Evolutionary conservation across 2,888 invertebrate species (phyloP), one percentile per base, ranked within the genome.

Genomic region (Dilophus febrilis): DNA sequence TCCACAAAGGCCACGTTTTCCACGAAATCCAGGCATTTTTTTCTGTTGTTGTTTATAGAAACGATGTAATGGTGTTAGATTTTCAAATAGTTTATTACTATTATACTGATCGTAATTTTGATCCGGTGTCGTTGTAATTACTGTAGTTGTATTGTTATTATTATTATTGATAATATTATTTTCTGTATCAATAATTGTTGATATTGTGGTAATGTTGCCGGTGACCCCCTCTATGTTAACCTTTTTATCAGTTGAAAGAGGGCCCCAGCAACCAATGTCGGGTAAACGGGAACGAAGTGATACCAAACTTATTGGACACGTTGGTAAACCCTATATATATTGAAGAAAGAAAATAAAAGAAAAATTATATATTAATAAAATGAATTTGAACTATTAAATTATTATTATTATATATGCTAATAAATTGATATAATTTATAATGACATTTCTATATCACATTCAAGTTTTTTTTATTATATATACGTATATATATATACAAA

Each of bases 1-100:
- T 53, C 85, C 84, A 70, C 86, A 86, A 70, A 72, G 71, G 42
- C 57, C 62, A 54, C 74, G 68, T 52, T 72, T 68, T 45, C 77
- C 62, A 11, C 62, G 51, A 45, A 62, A 63, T 19, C 78, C 77
- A 57, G 79, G 79, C 81, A 79, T 77, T 50, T 63, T 62, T 44
- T 57, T 58, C 45, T 61, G 59, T 44, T 62, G 61, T 45, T 60
- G 62, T 40, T 56, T 49, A 47, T 63, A 62, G 51, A 61, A 63
- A 38, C 57, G 58, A 48, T 62, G 63, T 26, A 61, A 49, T 27
- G 61, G 60, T 29, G 61, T 61, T 48, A 34, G 19, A 30, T 28
- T 35, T 29, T 26, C 28, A 17, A 36, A 36, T 17, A 27, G 28
- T 13, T 40, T 32, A 39, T 13, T 34, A n/a, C n/a, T n/a, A 22